Conservation (phyloP, 2,888 invertebrate genomes). For the Aspidapion aeneum region DNA sequence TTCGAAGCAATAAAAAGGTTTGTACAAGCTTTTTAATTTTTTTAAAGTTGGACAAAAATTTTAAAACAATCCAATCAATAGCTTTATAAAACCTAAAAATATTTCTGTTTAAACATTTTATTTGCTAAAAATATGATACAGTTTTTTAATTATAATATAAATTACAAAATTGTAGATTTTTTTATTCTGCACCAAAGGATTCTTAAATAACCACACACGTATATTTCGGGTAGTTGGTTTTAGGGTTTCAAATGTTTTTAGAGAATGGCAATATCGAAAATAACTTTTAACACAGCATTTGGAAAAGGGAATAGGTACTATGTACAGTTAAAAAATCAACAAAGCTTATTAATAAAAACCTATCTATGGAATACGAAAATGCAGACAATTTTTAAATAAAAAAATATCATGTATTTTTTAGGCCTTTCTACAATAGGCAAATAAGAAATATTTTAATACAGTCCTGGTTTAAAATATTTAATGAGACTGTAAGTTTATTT, state of each 20-base stretch:
- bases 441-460: too few species aligned
- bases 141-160: background rate
- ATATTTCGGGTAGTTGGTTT: background rate
- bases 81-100: background rate
- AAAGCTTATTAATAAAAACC: background rate
- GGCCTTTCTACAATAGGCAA: too few species aligned
- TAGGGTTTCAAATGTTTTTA: background rate
- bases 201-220: background rate
- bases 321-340: background rate
- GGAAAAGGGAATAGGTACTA: background rate
- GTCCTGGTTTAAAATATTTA: too few species aligned
- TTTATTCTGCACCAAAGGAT: background rate
- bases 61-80: background rate
- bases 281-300: background rate
- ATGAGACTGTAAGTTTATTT: too few species aligned
- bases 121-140: background rate
- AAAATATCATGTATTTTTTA: too few species aligned
- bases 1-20: too few species aligned
- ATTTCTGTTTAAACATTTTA: too few species aligned
- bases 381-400: background rate
- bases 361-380: background rate
- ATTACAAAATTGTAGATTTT: background rate
- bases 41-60: background rate
- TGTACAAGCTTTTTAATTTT: too few species aligned
- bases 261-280: background rate